These are phyloP conservation scores for Clavelina lepadiformis DNA, from an alignment of 23 tunicate genomes.

Conservation along the genomic window DNA sequence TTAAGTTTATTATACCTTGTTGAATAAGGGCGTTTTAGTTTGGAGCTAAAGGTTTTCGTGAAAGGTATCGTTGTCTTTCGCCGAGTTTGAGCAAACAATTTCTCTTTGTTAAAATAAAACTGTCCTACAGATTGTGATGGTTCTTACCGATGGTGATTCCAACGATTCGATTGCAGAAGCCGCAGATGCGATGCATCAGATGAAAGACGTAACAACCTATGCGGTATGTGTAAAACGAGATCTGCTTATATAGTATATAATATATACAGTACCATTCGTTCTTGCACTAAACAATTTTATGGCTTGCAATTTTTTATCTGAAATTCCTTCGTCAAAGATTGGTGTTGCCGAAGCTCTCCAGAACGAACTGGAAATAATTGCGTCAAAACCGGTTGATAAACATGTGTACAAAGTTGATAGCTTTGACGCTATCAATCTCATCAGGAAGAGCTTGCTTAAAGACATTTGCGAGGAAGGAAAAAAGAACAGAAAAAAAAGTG, in stretches of 20 bases:
- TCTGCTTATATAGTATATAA: neutral
- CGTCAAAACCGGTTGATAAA: conserved; percentile 59
- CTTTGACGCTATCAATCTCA: conserved; percentile 64
- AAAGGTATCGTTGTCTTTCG: too few relatives aligned
- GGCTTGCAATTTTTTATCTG: neutral
- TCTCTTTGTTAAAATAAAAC: too few relatives aligned
- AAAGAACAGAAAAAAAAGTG: conserved; percentile 14
- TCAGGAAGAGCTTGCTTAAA: conserved; percentile 24
- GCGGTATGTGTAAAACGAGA: conserved; percentile 36
- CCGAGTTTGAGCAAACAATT: neutral
- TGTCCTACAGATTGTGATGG: conserved; percentile 52
- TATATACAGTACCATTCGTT: neutral
- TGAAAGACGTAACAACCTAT: conserved; percentile 32
- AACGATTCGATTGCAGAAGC: conserved; percentile 45
- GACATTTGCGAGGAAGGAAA: conserved; percentile 58
- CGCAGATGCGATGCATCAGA: conserved; percentile 30
- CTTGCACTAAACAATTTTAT: too few relatives aligned
- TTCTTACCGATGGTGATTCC: conserved; percentile 77
- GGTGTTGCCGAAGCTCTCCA: conserved; percentile 78
- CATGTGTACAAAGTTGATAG: conserved; percentile 45
- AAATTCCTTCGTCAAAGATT: conserved; percentile 20
- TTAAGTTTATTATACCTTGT: neutral
- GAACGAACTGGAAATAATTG: conserved; percentile 35
- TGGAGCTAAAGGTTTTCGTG: too few relatives aligned
- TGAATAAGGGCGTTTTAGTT: neutral